Evolutionary conservation across 2,113 vertebrate genomes (phyloP), one percentile per base, ranked within the genome.

Genomic region (Epinephelus fuscoguttatus): DNA sequence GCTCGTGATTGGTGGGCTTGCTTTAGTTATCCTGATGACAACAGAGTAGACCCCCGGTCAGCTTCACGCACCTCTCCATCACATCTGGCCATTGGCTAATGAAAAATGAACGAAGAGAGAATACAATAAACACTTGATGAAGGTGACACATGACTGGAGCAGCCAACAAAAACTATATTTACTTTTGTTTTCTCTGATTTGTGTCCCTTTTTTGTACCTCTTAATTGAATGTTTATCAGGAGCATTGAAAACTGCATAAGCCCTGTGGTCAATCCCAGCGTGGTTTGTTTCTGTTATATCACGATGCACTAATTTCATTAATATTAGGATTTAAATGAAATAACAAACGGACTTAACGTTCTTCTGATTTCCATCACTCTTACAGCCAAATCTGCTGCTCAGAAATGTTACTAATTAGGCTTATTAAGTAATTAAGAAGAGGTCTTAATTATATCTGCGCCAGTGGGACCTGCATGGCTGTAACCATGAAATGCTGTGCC

Each of bases 1-100:
- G 94, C 93, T 95, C 95, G 92, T 95, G 96, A 97, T 94, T 96
- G 96, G 96, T 94, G 93, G 93, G 94, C 92, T 85, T 71, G 75
- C 94, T 94, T 94, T 92, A 90, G 95, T 94, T 95, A 93, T 96
- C 94, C 95, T 94, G 94, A 94, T 92, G 89, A 94, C 96, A 96
- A 96, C 96, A 96, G 92, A 89, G 93, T 91, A 83, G 85, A 86
- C 90, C 91, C 96, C 70, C 25, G 79, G 75, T 89, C 73, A 63
- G 71, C 33, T 82, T 80, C 78, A 78, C 57, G 45, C 82, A 64
- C 95, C 94, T 77, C 84, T 77, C 75, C 61, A 23, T 78, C 90
- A 91, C 92, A 94, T 94, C 92, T 94, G 90, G 92, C 75, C 72
- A 47, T 3, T 47, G 25, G 81, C 66, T 71, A 74, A 82, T 85